A percentile compares a stretch with the other conserved stretches of the same genome.
Evolutionary conservation across 2,113 vertebrate species (phyloP).

Genomic region (Pterophyllum scalare): DNA sequence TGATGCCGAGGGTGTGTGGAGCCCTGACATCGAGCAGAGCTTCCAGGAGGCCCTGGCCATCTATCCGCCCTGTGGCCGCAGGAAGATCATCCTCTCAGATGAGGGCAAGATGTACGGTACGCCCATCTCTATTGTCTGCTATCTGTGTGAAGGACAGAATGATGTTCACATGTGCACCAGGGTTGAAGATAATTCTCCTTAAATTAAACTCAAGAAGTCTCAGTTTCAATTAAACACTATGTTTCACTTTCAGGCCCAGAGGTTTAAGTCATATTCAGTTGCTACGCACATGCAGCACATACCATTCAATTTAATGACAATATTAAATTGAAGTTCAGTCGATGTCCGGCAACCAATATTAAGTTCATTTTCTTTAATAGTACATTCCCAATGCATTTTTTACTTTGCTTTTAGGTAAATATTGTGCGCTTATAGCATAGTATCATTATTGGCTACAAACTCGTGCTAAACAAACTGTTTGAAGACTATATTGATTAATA

Average conservation of each 20-base stretch:
- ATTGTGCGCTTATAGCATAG: no score
- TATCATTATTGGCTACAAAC: neutral
- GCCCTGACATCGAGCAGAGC: constrained; percentile 98
- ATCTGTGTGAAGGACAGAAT: neutral
- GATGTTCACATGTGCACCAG: neutral
- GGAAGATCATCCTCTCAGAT: constrained; percentile 90
- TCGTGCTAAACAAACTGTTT: neutral
- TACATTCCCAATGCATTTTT: no score
- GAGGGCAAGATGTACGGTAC: constrained; percentile 97
- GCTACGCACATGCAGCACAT: no score
- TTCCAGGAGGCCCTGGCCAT: constrained; percentile 91
- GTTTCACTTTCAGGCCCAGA: neutral
- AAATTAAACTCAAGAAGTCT: neutral
- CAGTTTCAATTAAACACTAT: neutral
- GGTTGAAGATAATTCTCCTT: neutral
- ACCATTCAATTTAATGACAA: no score
- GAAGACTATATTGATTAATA: neutral
- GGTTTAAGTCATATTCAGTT: neutral
- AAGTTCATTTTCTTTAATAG: no score
- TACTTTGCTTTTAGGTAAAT: no score
- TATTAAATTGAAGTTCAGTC: no score
- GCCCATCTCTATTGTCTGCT: constrained; percentile 55
- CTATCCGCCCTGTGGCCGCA: constrained; percentile 88
- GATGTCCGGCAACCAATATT: no score
- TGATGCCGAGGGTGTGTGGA: constrained; percentile 97